Conservation (phyloP, 2,113 vertebrate species). For the Nothoprocta pentlandii region DNA sequence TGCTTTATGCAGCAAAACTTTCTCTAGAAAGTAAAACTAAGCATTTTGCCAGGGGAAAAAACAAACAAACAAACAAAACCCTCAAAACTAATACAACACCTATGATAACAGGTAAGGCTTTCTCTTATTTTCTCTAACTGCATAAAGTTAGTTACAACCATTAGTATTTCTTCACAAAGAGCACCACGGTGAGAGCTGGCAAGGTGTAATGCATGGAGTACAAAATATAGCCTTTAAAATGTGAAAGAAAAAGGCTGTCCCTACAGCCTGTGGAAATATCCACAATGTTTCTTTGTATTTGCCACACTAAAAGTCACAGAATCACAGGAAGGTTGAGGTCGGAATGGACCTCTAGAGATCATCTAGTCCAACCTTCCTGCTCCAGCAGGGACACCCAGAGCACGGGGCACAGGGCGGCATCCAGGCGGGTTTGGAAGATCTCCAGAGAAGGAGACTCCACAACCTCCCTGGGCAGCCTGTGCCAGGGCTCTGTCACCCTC, state of each 20-base stretch:
- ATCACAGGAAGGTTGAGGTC: too few species aligned
- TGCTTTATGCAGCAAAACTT: background rate
- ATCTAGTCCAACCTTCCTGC: too few species aligned
- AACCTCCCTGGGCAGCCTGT: too few species aligned
- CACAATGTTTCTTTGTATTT: background rate
- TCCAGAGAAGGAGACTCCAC: too few species aligned
- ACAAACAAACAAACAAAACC: too few species aligned
- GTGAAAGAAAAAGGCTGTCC: background rate
- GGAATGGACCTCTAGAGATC: too few species aligned
- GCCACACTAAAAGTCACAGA: background rate
- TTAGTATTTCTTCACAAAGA: background rate
- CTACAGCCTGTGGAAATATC: background rate
- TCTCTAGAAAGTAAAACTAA: conserved; percentile 13
- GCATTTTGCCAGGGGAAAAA: conserved; percentile 9
- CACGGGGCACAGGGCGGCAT: too few species aligned
- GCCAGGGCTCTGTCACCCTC: too few species aligned
- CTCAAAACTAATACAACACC: background rate
- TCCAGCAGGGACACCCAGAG: too few species aligned
- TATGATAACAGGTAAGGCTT: background rate
- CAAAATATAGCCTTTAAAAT: background rate
- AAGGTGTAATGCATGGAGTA: background rate
- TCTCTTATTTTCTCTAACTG: background rate
- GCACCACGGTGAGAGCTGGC: background rate
- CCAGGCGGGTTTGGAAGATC: too few species aligned
- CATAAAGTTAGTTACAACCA: background rate